Conservation (phyloP, 2,797 vertebrate genomes). For the Linurgus olivaceus region DNA sequence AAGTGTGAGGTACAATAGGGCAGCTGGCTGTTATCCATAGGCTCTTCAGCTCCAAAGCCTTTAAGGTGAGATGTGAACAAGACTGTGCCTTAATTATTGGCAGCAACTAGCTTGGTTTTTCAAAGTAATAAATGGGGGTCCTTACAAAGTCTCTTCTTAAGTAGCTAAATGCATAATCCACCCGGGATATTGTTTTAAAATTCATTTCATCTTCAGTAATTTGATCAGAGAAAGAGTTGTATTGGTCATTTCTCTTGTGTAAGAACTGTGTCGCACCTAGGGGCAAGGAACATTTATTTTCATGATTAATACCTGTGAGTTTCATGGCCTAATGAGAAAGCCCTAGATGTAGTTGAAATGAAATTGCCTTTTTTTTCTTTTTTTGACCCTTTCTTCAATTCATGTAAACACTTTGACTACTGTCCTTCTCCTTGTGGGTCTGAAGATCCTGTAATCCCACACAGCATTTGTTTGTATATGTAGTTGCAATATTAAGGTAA, state of each 20-base stretch:
- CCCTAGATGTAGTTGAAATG: conserved; percentile 53
- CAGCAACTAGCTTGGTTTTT: conserved; percentile 59
- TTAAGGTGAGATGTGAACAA: conserved; percentile 43
- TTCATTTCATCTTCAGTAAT: conserved; percentile 76
- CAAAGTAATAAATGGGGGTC: conserved; percentile 66
- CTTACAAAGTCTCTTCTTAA: conserved; percentile 61
- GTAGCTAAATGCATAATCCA: conserved; percentile 72
- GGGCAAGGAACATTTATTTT: conserved; percentile 73
- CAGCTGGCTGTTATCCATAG: conserved; percentile 37
- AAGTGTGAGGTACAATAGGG: neutral
- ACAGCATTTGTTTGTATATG: neutral
- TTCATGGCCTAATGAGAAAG: conserved; percentile 70
- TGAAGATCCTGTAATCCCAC: neutral
- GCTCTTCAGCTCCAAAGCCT: neutral
- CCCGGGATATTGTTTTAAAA: conserved; percentile 75
- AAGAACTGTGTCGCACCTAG: conserved; percentile 64
- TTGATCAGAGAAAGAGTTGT: conserved; percentile 72
- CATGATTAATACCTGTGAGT: conserved; percentile 72
- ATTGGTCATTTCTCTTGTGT: conserved; percentile 68
- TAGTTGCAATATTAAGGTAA: neutral
- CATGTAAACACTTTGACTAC: conserved; percentile 37
- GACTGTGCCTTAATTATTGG: conserved; percentile 63
- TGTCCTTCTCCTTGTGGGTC: neutral
- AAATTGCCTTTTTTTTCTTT: conserved; percentile 10
- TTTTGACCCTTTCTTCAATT: neutral